Percentiles rank a stretch among this genome's conserved stretches.
phyloP scores from a whole-genome alignment of 2,797 vertebrate species.

The Takifugu ocellatus region DNA sequence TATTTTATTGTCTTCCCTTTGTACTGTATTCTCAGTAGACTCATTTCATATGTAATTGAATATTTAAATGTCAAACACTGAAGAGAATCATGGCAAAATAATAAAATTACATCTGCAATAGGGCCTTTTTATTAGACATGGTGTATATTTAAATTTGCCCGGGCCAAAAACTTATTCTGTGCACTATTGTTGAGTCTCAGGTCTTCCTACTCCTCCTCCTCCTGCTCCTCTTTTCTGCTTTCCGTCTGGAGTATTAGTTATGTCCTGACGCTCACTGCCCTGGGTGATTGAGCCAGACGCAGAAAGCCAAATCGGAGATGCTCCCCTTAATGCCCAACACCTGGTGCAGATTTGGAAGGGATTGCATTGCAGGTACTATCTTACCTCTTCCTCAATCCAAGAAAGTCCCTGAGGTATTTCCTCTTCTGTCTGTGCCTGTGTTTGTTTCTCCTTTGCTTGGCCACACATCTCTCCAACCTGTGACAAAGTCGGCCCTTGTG shows the following conservation, averaged over 20 bases:
- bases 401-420: slow-evolving; percentile 75
- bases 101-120: slow-evolving; percentile 44
- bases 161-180: slow-evolving; percentile 16
- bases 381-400: slow-evolving; percentile 65
- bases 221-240: slow-evolving; percentile 6
- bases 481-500: slow-evolving; percentile 31
- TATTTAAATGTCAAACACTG: slow-evolving; percentile 61
- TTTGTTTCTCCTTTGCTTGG: slow-evolving; percentile 59
- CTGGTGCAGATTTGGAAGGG: slow-evolving; percentile 72
- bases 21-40: slow-evolving; percentile 40
- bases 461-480: slow-evolving; percentile 55
- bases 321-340: slow-evolving; percentile 72
- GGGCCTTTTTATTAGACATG: slow-evolving; percentile 31
- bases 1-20: slow-evolving; percentile 44
- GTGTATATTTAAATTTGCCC: slow-evolving; percentile 23
- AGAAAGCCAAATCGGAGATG: slow-evolving; percentile 66
- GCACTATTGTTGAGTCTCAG: slow-evolving; percentile 9
- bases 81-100: slow-evolving; percentile 47
- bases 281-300: slow-evolving; percentile 66
- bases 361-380: slow-evolving; percentile 70
- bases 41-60: slow-evolving; percentile 59
- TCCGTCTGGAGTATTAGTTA: slow-evolving; percentile 47
- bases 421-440: slow-evolving; percentile 49
- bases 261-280: slow-evolving; percentile 66
- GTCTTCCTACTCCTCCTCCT: slow-evolving; percentile 22